A percentile compares a stretch with the other conserved stretches of the same genome.
Evolutionary conservation across 2,888 invertebrate genomes (phyloP).

Genomic region (Nesidiocoris tenuis): DNA sequence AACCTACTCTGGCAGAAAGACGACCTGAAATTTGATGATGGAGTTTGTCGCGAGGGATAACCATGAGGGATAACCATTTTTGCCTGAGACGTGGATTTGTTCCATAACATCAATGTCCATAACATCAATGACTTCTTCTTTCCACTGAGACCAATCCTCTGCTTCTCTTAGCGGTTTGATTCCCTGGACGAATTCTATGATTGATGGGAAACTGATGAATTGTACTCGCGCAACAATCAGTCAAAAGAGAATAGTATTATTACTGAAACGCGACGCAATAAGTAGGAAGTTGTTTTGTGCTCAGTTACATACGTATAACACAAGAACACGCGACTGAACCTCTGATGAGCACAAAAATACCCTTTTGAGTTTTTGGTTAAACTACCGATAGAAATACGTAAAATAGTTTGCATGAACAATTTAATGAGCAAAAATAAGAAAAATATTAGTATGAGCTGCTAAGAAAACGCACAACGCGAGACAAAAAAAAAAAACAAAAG

Average conservation of each 20-base stretch:
- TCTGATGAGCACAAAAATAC: too few species aligned
- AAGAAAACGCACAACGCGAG: too few species aligned
- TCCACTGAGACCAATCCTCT: constrained; percentile 18
- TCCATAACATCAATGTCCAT: constrained; percentile 6
- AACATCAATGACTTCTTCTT: neutral
- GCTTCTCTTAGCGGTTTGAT: constrained; percentile 32
- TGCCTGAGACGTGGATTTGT: constrained; percentile 29
- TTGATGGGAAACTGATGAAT: neutral
- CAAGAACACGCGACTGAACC: too few species aligned
- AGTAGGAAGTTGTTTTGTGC: too few species aligned
- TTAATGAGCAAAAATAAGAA: too few species aligned
- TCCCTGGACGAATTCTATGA: constrained; percentile 3
- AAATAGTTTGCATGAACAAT: too few species aligned
- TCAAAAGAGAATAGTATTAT: too few species aligned
- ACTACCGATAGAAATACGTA: too few species aligned
- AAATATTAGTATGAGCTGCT: too few species aligned
- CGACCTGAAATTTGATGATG: constrained; percentile 17
- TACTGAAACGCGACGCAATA: neutral
- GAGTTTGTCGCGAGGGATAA: constrained; percentile 27
- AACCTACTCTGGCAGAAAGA: constrained; percentile 23
- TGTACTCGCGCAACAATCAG: constrained; percentile 7
- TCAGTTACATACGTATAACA: neutral
- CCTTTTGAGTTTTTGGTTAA: too few species aligned
- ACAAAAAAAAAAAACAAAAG: too few species aligned
- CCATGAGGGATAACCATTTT: constrained; percentile 42